phyloP scores from a whole-genome alignment of 2,888 invertebrate species.

The Torymus aiolomorphi region DNA sequence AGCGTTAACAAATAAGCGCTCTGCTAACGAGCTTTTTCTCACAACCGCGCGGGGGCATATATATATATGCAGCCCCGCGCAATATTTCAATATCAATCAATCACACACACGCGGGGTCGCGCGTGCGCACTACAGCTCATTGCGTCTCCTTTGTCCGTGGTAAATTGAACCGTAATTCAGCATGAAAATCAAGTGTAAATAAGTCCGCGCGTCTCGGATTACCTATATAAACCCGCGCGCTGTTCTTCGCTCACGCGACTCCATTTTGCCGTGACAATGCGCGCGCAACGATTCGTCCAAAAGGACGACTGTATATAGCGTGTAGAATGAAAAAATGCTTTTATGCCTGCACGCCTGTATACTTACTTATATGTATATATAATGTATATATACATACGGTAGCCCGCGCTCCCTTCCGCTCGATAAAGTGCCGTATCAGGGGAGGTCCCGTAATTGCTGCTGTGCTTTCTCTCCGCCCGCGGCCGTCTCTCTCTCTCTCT shows the following conservation, averaged over 20 bases:
- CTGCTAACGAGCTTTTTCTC: too few species aligned
- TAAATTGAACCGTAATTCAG: constrained; percentile 48
- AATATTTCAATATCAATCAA: constrained; percentile 28
- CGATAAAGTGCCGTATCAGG: constrained; percentile 40
- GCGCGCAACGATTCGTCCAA: constrained; percentile 28
- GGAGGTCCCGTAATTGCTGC: constrained; percentile 22
- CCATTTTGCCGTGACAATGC: constrained; percentile 50
- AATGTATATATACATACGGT: too few species aligned
- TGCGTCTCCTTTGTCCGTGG: constrained; percentile 11
- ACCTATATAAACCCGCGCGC: constrained; percentile 5
- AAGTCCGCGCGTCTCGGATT: constrained; percentile 51
- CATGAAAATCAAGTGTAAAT: constrained; percentile 53
- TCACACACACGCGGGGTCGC: not conserved
- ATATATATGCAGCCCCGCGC: not conserved
- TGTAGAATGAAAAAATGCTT: too few species aligned
- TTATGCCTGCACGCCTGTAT: too few species aligned
- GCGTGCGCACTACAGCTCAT: not conserved
- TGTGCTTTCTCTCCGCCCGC: too few species aligned
- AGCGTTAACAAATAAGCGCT: too few species aligned
- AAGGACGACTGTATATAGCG: too few species aligned
- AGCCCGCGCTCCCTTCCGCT: constrained; percentile 38
- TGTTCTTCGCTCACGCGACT: constrained; percentile 37
- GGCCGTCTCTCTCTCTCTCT: too few species aligned
- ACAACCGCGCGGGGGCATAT: not conserved
- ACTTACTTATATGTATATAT: not conserved